These are phyloP conservation scores for Geophilus truncorum DNA, from an alignment of 2,888 invertebrate species.

Conservation along the genomic window DNA sequence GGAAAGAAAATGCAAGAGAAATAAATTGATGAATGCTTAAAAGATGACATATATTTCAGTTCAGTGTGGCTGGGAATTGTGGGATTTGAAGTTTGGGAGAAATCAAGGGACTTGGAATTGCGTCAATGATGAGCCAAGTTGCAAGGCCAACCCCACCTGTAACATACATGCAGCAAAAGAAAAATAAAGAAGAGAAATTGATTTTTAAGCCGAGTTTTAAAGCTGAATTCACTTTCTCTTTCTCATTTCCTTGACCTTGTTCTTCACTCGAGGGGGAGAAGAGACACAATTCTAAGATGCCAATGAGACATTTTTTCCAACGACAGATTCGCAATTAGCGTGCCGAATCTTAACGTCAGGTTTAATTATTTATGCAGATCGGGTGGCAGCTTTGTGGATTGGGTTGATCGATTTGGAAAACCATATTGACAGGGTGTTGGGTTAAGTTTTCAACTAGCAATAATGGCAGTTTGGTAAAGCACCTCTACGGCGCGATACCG, in stretches of 20 bases:
- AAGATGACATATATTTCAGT: background rate
- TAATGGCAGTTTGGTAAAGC: background rate
- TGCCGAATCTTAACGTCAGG: too few species aligned
- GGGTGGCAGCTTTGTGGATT: background rate
- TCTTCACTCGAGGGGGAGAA: too few species aligned
- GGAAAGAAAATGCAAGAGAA: background rate
- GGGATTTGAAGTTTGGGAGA: background rate
- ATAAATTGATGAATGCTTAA: background rate
- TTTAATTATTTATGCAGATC: background rate
- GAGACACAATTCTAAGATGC: too few species aligned
- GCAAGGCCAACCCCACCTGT: background rate
- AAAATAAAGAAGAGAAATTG: background rate
- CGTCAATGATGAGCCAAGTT: background rate
- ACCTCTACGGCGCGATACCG: background rate
- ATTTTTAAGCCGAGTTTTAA: conserved; percentile 1
- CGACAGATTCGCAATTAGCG: too few species aligned
- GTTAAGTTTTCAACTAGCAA: background rate
- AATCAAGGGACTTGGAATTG: background rate
- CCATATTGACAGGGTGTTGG: background rate
- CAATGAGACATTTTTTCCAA: too few species aligned
- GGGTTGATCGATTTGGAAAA: background rate
- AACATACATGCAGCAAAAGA: background rate
- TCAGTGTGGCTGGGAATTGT: too few species aligned
- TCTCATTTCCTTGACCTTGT: background rate
- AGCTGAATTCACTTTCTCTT: background rate